phyloP scores from a whole-genome alignment of 2,113 vertebrate genomes.

The Sclerurus mexicanus region DNA sequence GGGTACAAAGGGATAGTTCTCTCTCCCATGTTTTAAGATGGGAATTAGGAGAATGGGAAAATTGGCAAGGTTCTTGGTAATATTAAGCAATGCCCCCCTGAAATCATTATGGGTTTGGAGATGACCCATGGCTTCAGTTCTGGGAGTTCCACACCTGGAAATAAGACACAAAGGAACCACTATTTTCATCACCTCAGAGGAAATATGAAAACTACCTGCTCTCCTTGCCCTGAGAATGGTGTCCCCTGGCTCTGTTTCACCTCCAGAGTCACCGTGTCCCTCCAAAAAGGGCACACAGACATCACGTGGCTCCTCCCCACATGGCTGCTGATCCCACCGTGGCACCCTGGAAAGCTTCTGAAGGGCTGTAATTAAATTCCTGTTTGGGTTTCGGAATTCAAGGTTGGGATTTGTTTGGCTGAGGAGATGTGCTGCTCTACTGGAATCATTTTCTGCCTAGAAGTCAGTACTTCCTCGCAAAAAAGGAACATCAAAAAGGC shows the following conservation, averaged over 20 bases:
- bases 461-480: neutral
- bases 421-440: neutral
- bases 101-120: neutral
- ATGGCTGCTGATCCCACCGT: neutral
- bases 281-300: neutral
- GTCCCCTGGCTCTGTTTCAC: neutral
- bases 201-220: neutral
- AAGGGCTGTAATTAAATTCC: neutral
- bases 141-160: neutral
- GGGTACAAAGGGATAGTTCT: neutral
- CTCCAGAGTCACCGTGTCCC: neutral
- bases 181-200: neutral
- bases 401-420: neutral
- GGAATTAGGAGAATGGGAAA: neutral
- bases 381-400: neutral
- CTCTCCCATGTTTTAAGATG: neutral
- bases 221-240: neutral
- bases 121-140: neutral
- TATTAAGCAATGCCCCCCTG: neutral
- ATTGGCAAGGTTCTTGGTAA: neutral
- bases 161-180: neutral
- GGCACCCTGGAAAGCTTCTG: neutral
- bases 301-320: neutral
- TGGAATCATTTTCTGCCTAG: neutral
- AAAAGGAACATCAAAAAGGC: neutral